Evolutionary conservation across 92 coral and sea anemone species (phyloP).

Genomic region (Isaurus tuberculatus): DNA sequence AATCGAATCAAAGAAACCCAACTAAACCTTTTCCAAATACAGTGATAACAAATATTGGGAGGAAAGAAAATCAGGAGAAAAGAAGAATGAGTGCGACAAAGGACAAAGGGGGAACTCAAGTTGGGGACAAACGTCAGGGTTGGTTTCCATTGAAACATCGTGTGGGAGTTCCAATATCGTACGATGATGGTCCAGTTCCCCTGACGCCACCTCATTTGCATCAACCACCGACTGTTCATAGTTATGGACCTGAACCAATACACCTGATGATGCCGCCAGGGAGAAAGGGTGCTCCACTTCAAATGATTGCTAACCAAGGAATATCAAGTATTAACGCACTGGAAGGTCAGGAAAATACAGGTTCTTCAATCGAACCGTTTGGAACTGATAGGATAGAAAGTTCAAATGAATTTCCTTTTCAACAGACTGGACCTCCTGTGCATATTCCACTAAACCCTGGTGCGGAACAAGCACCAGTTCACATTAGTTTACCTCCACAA

Average conservation of each 20-base stretch:
- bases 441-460: slow-evolving; percentile 15
- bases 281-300: slow-evolving; percentile 47
- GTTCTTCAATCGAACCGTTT: slow-evolving; percentile 18
- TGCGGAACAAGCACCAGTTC: slow-evolving; percentile 4
- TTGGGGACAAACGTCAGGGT: slow-evolving; percentile 57
- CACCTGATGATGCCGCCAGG: slow-evolving; percentile 46
- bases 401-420: not conserved
- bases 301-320: slow-evolving; percentile 28
- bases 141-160: slow-evolving; percentile 36
- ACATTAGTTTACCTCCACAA: slow-evolving; percentile 24
- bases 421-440: slow-evolving; percentile 7
- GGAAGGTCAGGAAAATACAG: slow-evolving; percentile 25
- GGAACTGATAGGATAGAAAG: no score
- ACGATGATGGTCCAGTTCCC: slow-evolving; percentile 43
- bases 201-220: slow-evolving; percentile 3
- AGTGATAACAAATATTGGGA: not conserved
- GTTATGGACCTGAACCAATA: slow-evolving; percentile 26
- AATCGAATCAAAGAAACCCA: not conserved
- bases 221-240: slow-evolving; percentile 43
- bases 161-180: slow-evolving; percentile 57
- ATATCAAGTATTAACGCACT: slow-evolving; percentile 31
- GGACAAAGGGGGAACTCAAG: slow-evolving; percentile 29
- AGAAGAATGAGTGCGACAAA: not conserved
- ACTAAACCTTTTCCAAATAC: not conserved
- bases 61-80: not conserved